Evolutionary conservation across 2,888 invertebrate genomes (phyloP).

Genomic region (Byasa hedistus): DNA sequence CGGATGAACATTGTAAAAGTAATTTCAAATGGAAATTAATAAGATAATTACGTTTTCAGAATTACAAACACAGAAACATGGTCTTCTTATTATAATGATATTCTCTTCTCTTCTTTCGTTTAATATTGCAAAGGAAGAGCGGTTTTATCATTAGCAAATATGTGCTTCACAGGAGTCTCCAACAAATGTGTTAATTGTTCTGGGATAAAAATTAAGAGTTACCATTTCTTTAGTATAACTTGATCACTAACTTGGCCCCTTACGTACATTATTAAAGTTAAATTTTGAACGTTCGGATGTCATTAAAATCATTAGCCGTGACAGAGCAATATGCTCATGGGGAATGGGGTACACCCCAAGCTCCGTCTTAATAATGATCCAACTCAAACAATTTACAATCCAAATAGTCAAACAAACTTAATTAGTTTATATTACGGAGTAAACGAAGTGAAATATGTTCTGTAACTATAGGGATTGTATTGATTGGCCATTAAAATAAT

Average conservation of each 20-base stretch:
- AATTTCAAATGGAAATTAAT: no score
- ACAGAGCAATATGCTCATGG: slow-evolving; percentile 41
- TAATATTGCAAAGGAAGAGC: no score
- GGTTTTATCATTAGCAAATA: no score
- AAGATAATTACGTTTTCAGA: no score
- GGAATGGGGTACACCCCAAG: slow-evolving; percentile 55
- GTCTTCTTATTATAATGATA: no score
- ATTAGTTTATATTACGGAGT: slow-evolving; percentile 60
- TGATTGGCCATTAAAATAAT: slow-evolving; percentile 74
- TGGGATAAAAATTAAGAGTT: not conserved
- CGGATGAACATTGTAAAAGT: no score
- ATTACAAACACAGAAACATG: no score
- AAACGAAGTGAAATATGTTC: slow-evolving; percentile 61
- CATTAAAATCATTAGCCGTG: slow-evolving; percentile 37
- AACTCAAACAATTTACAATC: slow-evolving; percentile 71
- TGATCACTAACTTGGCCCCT: not conserved
- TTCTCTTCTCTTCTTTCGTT: no score
- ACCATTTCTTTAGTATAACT: not conserved
- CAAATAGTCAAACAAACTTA: slow-evolving; percentile 74
- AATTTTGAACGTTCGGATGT: slow-evolving; percentile 28
- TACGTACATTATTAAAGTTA: slow-evolving; percentile 22
- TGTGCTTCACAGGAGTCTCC: no score
- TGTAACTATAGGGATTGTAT: slow-evolving; percentile 65
- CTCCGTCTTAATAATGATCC: slow-evolving; percentile 64
- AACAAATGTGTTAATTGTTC: no score